Conservation (phyloP, 2,888 invertebrate genomes). For the Perizoma flavofasciatum region DNA sequence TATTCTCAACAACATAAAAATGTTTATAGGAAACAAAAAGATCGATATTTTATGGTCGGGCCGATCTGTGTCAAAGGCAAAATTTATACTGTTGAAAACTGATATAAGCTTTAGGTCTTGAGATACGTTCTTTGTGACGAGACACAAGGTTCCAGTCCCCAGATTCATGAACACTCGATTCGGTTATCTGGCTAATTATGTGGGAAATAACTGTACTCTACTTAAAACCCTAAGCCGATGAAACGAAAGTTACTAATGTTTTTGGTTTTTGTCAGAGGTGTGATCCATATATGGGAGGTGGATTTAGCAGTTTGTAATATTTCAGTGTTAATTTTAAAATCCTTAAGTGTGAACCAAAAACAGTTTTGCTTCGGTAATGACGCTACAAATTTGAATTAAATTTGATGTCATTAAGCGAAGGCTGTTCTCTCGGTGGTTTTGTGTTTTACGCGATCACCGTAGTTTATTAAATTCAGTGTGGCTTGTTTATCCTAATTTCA, state of each 20-base stretch:
- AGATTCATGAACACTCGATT: no score
- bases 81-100: constrained; percentile 75
- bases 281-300: no score
- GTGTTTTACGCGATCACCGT: constrained; percentile 39
- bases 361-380: constrained; percentile 27
- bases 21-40: constrained; percentile 79
- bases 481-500: constrained; percentile 6
- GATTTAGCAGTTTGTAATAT: constrained; percentile 52
- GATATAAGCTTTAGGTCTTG: constrained; percentile 68
- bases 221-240: no score
- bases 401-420: constrained; percentile 46
- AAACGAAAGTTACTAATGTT: no score
- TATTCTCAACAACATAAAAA: constrained; percentile 81
- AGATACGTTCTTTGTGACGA: constrained; percentile 70
- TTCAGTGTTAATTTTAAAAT: constrained; percentile 30
- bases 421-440: constrained; percentile 45
- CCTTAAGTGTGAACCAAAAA: constrained; percentile 39
- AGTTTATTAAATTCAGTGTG: constrained; percentile 40
- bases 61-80: constrained; percentile 78
- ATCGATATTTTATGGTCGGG: constrained; percentile 72
- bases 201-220: no score
- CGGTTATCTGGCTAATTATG: no score
- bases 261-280: no score
- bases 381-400: constrained; percentile 38
- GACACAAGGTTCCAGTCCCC: constrained; percentile 42